These are phyloP conservation scores for Ciona savignyi DNA, from an alignment of 23 tunicate genomes.

Conservation along the genomic window DNA sequence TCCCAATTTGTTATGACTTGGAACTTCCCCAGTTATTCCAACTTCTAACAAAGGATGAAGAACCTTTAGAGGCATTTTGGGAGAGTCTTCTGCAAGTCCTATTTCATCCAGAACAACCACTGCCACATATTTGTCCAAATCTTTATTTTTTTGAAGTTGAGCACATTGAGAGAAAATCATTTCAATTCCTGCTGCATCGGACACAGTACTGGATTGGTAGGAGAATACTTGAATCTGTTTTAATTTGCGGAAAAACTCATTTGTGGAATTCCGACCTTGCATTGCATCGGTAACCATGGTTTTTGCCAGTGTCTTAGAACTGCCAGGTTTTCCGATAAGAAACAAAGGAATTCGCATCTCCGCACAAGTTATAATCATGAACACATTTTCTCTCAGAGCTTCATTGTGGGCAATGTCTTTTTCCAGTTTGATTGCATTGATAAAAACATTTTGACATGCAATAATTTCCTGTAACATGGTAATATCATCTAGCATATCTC, in stretches of 20 bases:
- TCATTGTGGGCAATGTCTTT: conserved; percentile 38
- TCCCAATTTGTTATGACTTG: conserved; percentile 24
- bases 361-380: conserved; percentile 51
- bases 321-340: conserved; percentile 64
- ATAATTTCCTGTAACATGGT: conserved; percentile 20
- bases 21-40: conserved; percentile 8
- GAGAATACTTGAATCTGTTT: conserved; percentile 55
- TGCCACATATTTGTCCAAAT: conserved; percentile 31
- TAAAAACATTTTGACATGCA: conserved; percentile 52
- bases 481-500: conserved; percentile 1
- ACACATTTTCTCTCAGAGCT: conserved; percentile 54
- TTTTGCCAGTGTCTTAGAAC: conserved; percentile 63
- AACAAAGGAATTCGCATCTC: conserved; percentile 63
- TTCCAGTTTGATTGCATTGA: conserved; percentile 23
- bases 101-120: conserved; percentile 71
- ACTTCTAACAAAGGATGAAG: conserved; percentile 54
- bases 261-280: conserved; percentile 39
- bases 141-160: conserved; percentile 38
- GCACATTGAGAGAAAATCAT: conserved; percentile 46
- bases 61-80: conserved; percentile 44
- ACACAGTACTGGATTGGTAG: conserved; percentile 58
- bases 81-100: conserved; percentile 69
- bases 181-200: conserved; percentile 75
- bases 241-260: conserved; percentile 18
- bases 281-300: conserved; percentile 44